Percentiles rank a stretch among this genome's conserved stretches.
Evolutionary conservation across 2,888 invertebrate species (phyloP).

Genomic region (Drosophila bunnanda): DNA sequence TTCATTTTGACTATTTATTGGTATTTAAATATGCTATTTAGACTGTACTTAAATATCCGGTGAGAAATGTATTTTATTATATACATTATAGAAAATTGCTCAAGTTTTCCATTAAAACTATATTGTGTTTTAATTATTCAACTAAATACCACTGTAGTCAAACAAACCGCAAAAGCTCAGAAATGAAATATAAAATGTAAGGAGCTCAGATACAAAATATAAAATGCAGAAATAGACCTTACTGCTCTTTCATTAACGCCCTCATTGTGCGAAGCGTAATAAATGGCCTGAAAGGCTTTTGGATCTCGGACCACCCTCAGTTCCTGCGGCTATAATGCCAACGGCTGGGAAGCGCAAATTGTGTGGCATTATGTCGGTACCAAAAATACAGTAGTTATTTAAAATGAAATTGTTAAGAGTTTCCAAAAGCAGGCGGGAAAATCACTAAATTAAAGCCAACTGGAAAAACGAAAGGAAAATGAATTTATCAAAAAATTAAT

Average conservation of each 20-base stretch:
- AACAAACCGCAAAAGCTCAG: background rate
- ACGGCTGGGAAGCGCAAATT: conserved; percentile 30
- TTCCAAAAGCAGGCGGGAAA: background rate
- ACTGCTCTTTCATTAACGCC: conserved; percentile 45
- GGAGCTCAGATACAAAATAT: conserved; percentile 4
- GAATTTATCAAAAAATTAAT: background rate
- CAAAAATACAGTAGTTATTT: conserved; percentile 10
- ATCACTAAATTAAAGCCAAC: background rate
- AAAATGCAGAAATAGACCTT: conserved; percentile 11
- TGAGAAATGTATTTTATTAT: too few relatives aligned
- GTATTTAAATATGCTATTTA: too few relatives aligned
- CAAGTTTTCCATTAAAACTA: background rate
- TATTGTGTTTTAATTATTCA: background rate
- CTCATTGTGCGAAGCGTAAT: conserved; percentile 37
- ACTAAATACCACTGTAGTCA: background rate
- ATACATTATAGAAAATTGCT: too few relatives aligned
- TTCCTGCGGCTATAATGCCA: conserved; percentile 19
- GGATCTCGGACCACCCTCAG: conserved; percentile 17
- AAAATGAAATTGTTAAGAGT: conserved; percentile 11
- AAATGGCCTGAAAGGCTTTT: conserved; percentile 40
- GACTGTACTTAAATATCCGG: fast-evolving
- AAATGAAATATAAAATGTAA: conserved; percentile 9
- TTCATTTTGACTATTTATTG: too few relatives aligned
- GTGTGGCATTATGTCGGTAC: conserved; percentile 18
- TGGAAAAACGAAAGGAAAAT: background rate